Base-by-base conservation (phyloP, 1,140 invertebrate species). In the Prorops nasuta region DNA sequence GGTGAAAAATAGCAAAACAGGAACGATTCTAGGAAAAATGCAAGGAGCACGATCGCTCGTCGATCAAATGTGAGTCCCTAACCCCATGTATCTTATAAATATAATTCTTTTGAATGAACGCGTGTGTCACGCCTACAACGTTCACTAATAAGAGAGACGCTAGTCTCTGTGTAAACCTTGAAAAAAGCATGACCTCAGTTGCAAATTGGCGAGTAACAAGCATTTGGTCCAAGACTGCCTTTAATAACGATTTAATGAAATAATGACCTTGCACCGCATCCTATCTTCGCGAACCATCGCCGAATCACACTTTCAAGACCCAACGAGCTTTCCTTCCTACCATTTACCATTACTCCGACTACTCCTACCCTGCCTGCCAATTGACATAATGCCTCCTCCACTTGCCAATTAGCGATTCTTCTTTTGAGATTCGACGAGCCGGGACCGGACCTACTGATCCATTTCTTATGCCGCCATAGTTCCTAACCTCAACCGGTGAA, bases 1-100 rank as follows among this genome's bases (percentile, higher is more conserved):
- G 92, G 87, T 94, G 44, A 94, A 94, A 70, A 92, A 93, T 65
- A 86, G 85, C n/a, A 91, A 88, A 70, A 83, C 81, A 52, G 91
- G 91, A 19, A 91, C 91, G 7, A 89, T 94, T 39, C 79, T 91
- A 1, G 92, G 92, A 16, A 91, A 92, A 74, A 83, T 94, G 69
- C 89, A 95, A 77, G 92, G 92, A 17, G 79, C 79, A 12, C 90
- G 89, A 67, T 76, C 82, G 6, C 81, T 84, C 53, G 77, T 94
- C 45, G 88, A 94, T 71, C 84, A 90, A 69, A 90, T 94, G 92
- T 94, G 80, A 86, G 88, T 84, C 37, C 21, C 38, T 24, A 37
- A n/a, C n/a, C n/a, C n/a, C n/a, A n/a, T n/a, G n/a, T n/a, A n/a
- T n/a, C n/a, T n/a, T n/a, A n/a, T n/a, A n/a, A n/a, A n/a, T n/a